A percentile compares a stretch with the other conserved stretches of the same genome.
phyloP scores from a whole-genome alignment of 2,797 vertebrate genomes.

The Crenuchus spilurus region DNA sequence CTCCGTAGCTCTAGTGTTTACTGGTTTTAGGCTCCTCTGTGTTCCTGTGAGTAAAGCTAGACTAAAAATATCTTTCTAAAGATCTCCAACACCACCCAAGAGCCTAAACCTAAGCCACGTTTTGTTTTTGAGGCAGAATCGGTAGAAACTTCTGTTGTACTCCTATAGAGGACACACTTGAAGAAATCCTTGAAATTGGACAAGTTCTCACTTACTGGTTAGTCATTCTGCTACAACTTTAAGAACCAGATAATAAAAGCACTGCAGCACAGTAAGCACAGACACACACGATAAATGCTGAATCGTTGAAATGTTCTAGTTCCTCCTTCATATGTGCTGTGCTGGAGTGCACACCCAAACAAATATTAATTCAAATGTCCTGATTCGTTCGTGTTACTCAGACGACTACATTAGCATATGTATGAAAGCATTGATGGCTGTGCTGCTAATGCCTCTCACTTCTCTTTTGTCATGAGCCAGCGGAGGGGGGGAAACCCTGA shows the following conservation, averaged over 20 bases:
- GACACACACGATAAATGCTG: too few species aligned
- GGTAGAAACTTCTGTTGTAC: background rate
- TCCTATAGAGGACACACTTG: background rate
- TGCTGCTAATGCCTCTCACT: background rate
- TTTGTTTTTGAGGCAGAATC: background rate
- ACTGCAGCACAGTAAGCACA: background rate
- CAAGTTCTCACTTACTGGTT: background rate
- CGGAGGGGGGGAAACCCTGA: background rate
- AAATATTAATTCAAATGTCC: constrained; percentile 4
- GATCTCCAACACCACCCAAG: background rate
- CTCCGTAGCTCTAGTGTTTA: too few species aligned
- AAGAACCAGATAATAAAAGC: background rate
- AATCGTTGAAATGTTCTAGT: background rate
- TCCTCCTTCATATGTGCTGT: background rate
- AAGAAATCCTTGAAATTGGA: too few species aligned
- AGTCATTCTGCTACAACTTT: background rate
- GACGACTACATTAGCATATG: constrained; percentile 14
- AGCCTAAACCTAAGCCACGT: background rate
- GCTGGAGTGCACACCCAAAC: background rate
- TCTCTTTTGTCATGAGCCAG: background rate
- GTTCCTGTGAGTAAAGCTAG: background rate
- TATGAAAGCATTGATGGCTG: constrained; percentile 8
- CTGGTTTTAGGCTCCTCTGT: too few species aligned
- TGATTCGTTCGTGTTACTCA: background rate
- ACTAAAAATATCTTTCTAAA: too few species aligned